Evolutionary conservation across 2,888 invertebrate species (phyloP).

Genomic region (Panopea generosa): DNA sequence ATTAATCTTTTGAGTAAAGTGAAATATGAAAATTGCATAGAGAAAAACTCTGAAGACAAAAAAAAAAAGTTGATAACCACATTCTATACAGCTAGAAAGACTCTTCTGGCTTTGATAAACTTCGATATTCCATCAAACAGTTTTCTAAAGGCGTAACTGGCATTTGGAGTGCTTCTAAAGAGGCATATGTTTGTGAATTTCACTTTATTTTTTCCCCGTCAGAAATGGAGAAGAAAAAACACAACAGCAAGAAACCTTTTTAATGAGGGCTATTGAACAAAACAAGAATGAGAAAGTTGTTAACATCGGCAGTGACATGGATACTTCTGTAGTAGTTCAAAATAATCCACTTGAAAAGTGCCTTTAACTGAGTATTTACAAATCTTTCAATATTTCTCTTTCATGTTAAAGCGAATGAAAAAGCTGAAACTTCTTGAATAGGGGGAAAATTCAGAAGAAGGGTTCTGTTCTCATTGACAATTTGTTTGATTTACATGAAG

Average conservation of each 20-base stretch:
- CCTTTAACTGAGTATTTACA: constrained; percentile 13
- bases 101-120: not conserved
- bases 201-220: constrained; percentile 5
- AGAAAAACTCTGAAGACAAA: no score
- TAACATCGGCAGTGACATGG: constrained; percentile 12
- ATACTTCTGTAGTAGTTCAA: constrained; percentile 18
- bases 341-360: constrained; percentile 25
- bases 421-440: not conserved
- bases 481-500: not conserved
- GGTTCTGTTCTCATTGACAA: not conserved
- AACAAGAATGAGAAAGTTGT: not conserved
- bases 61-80: no score
- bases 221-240: constrained; percentile 3
- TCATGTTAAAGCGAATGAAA: constrained; percentile 18
- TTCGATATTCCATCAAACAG: constrained; percentile 2
- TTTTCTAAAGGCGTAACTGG: no score
- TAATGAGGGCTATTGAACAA: not conserved
- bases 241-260: not conserved
- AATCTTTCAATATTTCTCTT: constrained; percentile 16
- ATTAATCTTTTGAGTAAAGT: no score
- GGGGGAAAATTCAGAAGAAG: not conserved
- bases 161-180: not conserved
- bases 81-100: not conserved
- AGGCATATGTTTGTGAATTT: not conserved
- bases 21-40: no score